Percentiles rank a stretch among this genome's conserved stretches.
Conservation (phyloP, 1,140 invertebrate genomes). For the Tetramorium alpestre region DNA sequence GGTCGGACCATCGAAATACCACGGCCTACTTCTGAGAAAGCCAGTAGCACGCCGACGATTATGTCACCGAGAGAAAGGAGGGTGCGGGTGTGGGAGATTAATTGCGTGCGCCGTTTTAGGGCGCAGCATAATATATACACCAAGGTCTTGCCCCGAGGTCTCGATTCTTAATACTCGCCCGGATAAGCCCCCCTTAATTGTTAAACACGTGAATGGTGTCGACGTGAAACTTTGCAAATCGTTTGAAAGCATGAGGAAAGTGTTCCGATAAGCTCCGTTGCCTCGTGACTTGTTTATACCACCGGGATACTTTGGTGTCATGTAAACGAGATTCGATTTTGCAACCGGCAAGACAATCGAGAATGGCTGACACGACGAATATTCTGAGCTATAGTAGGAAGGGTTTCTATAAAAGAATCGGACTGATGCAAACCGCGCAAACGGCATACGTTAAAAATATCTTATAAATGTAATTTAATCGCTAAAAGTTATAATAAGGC, state of each 20-base stretch:
- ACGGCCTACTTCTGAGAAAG: slow-evolving; percentile 63
- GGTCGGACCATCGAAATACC: slow-evolving; percentile 4
- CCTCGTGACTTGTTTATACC: slow-evolving; percentile 70
- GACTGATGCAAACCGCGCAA: slow-evolving; percentile 7
- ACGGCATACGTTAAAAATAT: not conserved
- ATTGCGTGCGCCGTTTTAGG: slow-evolving; percentile 72
- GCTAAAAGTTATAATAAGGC: not conserved
- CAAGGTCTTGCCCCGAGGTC: slow-evolving; percentile 65
- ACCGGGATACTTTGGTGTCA: slow-evolving; percentile 36
- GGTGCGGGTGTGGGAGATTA: slow-evolving; percentile 77
- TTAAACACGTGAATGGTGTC: slow-evolving; percentile 5
- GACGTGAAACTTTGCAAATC: slow-evolving; percentile 44
- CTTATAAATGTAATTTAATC: slow-evolving; percentile 29
- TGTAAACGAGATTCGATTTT: slow-evolving; percentile 70
- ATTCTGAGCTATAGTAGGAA: slow-evolving; percentile 15
- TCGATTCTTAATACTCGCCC: slow-evolving; percentile 59
- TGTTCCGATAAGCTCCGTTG: slow-evolving; percentile 58
- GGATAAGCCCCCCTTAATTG: slow-evolving; percentile 47
- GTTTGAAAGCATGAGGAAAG: slow-evolving; percentile 43
- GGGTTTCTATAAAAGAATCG: slow-evolving; percentile 5
- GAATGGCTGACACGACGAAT: slow-evolving; percentile 41
- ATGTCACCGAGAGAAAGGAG: slow-evolving; percentile 74
- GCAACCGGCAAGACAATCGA: slow-evolving; percentile 55
- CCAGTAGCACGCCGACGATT: slow-evolving; percentile 53
- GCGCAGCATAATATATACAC: slow-evolving; percentile 57